Evolutionary conservation across 2,797 vertebrate species (phyloP), one percentile per base, ranked within the genome.

Genomic region (Lithobates sylvaticus): DNA sequence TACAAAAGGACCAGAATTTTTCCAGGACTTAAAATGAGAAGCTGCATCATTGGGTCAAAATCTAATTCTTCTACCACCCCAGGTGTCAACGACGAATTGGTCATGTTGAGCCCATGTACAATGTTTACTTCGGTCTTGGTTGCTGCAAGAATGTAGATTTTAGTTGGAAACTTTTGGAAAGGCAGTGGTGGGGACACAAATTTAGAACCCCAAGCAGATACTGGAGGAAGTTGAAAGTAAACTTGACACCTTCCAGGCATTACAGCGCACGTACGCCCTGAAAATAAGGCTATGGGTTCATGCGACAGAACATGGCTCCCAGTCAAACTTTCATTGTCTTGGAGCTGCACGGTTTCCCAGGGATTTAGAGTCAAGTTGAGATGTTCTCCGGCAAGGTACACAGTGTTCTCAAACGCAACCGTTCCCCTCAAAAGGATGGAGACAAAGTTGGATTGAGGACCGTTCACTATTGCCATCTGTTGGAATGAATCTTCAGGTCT

Each of bases 261-360:
- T 26, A 10, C 29, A 6, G 44, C n/a, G 18, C 85, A 86, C 21
- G 34, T 61, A 65, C 29, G 78, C 5, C 85, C 85, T 12, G 73
- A 6, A 44, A 86, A 82, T 21, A 86, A 50, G 0, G 72, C 79
- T 6, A 82, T 16, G 16, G 21, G 15, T 7, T 81, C 65, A 26
- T 64, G 64, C 2, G 84, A 76, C 26, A 61, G 4, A n/a, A 86
- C 27, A 44, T 34, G n/a, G n/a, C 71, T 81, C 8, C 44, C 84
- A 13, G 64, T 29, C 50, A 86, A 64, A 44, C 16, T 76, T 21
- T 64, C 13, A 16, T 15, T 58, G 18, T 44, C 75, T 72, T 81
- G 78, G 50, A 86, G 84, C 18, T 81, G 78, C 10, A 86, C 65
- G 8, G 84, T 16, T 76, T 86, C 85, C 85, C 85, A 86, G 5